A percentile compares a stretch with the other conserved stretches of the same genome.
Evolutionary conservation across 2,113 vertebrate species (phyloP).

Genomic region (Bettongia penicillata): DNA sequence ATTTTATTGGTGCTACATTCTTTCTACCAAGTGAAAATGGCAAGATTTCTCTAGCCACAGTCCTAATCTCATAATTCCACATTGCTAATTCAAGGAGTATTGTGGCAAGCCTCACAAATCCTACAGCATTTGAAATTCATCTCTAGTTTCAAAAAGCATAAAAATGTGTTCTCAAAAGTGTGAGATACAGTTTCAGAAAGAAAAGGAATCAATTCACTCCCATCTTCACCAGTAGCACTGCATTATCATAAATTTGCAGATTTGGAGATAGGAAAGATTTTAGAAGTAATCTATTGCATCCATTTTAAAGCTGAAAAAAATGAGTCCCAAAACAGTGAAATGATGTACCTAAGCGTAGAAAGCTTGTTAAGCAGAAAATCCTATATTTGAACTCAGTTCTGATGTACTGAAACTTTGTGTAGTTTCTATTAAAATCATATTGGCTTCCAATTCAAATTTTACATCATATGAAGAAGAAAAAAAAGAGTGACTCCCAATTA

Average conservation of each 20-base stretch:
- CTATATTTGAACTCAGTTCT: background rate
- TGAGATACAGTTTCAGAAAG: background rate
- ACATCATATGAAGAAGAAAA: background rate
- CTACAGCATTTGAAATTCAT: background rate
- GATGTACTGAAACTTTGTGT: background rate
- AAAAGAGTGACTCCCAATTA: background rate
- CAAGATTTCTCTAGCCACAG: background rate
- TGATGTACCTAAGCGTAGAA: background rate
- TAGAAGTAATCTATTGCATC: background rate
- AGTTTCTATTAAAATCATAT: background rate
- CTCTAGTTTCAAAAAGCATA: background rate
- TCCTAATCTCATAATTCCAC: background rate
- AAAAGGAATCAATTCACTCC: background rate
- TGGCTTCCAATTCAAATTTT: background rate
- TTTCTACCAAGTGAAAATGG: background rate
- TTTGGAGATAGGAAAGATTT: background rate
- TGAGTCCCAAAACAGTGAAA: background rate
- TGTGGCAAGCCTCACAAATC: background rate
- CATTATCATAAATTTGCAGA: background rate
- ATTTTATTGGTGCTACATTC: background rate
- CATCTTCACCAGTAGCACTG: background rate
- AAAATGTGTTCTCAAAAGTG: background rate
- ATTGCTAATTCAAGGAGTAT: conserved; percentile 3
- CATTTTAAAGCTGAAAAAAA: background rate
- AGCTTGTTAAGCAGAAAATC: background rate